Conservation (phyloP, 2,888 invertebrate genomes). For the Busseola fusca region DNA sequence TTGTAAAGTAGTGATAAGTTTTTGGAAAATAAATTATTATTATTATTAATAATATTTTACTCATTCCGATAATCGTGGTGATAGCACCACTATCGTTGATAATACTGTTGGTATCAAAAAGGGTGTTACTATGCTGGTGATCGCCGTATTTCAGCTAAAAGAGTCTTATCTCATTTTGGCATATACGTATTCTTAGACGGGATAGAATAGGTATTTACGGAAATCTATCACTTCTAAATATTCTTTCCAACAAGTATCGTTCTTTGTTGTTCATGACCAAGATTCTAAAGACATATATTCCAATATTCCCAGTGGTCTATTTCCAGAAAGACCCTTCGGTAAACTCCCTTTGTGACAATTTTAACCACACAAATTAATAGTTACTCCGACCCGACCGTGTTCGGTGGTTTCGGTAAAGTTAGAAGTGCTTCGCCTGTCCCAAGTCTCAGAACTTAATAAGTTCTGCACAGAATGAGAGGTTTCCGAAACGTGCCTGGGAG, state of each 20-base stretch:
- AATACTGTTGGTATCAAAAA: background rate
- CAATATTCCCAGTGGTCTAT: background rate
- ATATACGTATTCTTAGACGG: background rate
- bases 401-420: slow-evolving; percentile 34
- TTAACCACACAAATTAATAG: slow-evolving; percentile 41
- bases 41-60: too few species aligned
- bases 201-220: background rate
- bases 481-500: slow-evolving; percentile 43
- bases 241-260: background rate
- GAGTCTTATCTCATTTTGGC: background rate
- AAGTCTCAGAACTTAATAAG: slow-evolving; percentile 38
- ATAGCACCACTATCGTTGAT: background rate
- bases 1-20: too few species aligned
- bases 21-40: too few species aligned
- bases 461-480: slow-evolving; percentile 27
- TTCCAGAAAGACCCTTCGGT: background rate
- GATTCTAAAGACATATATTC: background rate
- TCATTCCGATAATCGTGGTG: too few species aligned
- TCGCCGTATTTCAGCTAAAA: background rate
- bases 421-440: slow-evolving; percentile 19
- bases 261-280: background rate
- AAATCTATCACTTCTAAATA: background rate
- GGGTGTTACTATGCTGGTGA: background rate
- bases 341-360: slow-evolving; percentile 10
- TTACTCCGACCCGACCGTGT: slow-evolving; percentile 4